Conservation (phyloP, 1,140 invertebrate genomes). For the Drosophila bocki region DNA sequence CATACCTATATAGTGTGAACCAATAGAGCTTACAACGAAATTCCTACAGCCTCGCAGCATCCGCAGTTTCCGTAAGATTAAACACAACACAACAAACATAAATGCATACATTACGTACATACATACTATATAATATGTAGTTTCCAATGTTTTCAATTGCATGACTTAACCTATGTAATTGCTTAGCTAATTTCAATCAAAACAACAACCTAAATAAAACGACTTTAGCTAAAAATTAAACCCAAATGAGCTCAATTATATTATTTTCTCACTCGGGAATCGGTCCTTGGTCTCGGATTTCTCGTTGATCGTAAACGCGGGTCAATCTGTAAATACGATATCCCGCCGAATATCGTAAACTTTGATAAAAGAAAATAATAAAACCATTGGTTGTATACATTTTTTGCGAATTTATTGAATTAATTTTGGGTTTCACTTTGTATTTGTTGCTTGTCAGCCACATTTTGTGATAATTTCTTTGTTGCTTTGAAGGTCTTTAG, state of each 20-base stretch:
- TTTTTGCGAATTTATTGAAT: conserved; percentile 37
- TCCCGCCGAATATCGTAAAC: neutral
- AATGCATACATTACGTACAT: neutral
- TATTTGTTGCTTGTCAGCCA: conserved; percentile 26
- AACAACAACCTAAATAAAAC: conserved; percentile 38
- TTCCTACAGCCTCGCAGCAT: conserved; percentile 61
- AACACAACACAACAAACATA: conserved; percentile 2
- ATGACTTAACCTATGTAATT: conserved; percentile 37
- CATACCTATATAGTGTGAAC: conserved; percentile 36
- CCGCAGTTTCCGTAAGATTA: conserved; percentile 21
- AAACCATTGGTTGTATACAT: neutral
- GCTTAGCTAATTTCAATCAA: conserved; percentile 52
- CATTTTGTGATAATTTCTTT: conserved; percentile 34
- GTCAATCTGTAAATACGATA: too few species aligned
- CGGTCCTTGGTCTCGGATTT: neutral
- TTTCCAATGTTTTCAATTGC: conserved; percentile 40
- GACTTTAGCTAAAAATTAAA: conserved; percentile 19
- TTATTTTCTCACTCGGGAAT: neutral
- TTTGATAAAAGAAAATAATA: neutral
- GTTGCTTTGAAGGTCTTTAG: conserved; percentile 14
- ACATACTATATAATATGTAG: conserved; percentile 34
- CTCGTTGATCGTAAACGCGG: neutral
- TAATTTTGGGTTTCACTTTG: conserved; percentile 34
- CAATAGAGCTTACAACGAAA: conserved; percentile 75
- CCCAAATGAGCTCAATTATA: neutral